A percentile compares a stretch with the other conserved stretches of the same genome.
Conservation (phyloP, 1,140 invertebrate genomes). For the Bacillus rossius region DNA sequence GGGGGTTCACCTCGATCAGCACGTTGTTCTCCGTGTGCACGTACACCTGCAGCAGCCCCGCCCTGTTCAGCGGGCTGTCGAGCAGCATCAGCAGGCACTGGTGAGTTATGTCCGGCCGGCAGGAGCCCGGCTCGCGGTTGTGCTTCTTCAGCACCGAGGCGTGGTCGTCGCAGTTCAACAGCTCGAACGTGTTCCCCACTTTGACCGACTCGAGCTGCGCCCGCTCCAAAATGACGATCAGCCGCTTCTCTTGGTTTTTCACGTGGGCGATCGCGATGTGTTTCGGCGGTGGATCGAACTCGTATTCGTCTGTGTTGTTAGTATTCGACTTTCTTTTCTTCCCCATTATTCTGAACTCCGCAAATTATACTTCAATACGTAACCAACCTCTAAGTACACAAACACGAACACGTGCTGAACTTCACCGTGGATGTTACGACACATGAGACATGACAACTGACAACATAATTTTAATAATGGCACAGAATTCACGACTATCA, state of each 20-base stretch:
- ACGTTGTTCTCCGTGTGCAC: constrained; percentile 96
- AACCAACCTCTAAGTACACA: no score
- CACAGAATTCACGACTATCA: no score
- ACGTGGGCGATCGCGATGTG: constrained; percentile 62
- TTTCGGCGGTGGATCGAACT: constrained; percentile 60
- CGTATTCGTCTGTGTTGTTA: constrained; percentile 51
- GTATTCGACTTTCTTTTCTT: constrained; percentile 46
- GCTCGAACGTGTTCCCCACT: constrained; percentile 84
- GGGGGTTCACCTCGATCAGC: constrained; percentile 96
- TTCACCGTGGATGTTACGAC: no score
- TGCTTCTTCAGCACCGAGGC: constrained; percentile 75
- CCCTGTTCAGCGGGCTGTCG: constrained; percentile 92
- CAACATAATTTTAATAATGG: no score
- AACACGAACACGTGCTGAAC: no score
- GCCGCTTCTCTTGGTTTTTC: constrained; percentile 77
- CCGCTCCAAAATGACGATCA: constrained; percentile 91
- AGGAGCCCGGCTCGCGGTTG: constrained; percentile 74
- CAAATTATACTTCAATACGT: no score
- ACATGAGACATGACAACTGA: no score
- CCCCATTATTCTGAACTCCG: constrained; percentile 50
- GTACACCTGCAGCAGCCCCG: constrained; percentile 87
- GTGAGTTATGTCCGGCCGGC: constrained; percentile 91
- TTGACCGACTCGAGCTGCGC: constrained; percentile 95
- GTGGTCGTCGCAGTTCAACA: constrained; percentile 94
- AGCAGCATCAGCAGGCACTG: constrained; percentile 94